Conservation (phyloP, 1,140 invertebrate species). For the Rhyacophila brunnea region DNA sequence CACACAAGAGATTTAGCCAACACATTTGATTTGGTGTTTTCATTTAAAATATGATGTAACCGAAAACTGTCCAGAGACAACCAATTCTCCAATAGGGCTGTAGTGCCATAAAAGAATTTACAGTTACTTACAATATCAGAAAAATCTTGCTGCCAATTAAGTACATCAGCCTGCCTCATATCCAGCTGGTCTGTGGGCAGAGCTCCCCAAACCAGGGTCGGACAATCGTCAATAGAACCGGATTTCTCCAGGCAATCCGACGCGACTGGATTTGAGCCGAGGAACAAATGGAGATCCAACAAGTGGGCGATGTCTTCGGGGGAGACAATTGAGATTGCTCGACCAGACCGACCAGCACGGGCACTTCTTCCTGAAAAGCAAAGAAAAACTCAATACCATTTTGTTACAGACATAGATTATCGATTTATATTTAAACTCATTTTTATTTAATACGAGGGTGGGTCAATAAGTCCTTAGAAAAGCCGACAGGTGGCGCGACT, state of each 20-base stretch:
- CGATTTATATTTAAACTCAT: too few species aligned
- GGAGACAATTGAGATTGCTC: constrained; percentile 84
- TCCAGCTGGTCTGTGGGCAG: constrained; percentile 83
- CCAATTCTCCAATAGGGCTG: too few species aligned
- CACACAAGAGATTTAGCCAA: too few species aligned
- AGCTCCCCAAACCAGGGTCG: constrained; percentile 66
- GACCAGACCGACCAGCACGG: constrained; percentile 86
- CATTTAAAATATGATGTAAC: too few species aligned
- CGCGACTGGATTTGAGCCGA: constrained; percentile 63
- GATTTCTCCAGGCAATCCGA: constrained; percentile 60
- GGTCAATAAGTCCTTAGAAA: too few species aligned
- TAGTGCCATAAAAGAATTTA: too few species aligned
- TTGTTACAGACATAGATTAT: too few species aligned
- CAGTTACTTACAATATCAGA: constrained; percentile 69
- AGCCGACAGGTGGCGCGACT: too few species aligned
- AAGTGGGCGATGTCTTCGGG: constrained; percentile 91
- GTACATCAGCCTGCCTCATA: constrained; percentile 77
- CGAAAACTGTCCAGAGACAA: too few species aligned
- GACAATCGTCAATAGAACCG: constrained; percentile 39
- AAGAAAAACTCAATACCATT: constrained; percentile 4
- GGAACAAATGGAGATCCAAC: constrained; percentile 91
- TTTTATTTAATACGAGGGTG: too few species aligned
- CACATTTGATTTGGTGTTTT: too few species aligned
- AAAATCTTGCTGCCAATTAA: constrained; percentile 68
- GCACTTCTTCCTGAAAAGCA: constrained; percentile 82